Conservation (phyloP, 2,888 invertebrate genomes). For the Pollenia angustigena region DNA sequence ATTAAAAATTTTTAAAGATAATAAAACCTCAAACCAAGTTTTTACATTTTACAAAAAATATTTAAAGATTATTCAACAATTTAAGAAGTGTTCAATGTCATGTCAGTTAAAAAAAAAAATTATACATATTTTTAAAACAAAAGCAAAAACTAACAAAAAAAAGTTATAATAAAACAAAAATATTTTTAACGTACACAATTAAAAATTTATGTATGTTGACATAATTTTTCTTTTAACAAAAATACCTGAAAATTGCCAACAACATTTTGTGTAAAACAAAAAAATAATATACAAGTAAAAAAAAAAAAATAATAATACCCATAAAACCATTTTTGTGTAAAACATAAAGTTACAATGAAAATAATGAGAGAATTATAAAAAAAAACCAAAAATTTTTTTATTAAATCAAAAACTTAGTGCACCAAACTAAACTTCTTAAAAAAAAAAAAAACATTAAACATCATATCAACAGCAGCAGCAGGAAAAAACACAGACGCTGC, state of each 20-base stretch:
- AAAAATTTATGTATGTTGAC: constrained; percentile 78
- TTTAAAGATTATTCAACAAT: neutral
- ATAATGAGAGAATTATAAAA: constrained; percentile 21
- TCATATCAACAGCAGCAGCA: constrained; percentile 40
- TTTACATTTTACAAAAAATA: neutral
- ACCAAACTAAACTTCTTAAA: constrained; percentile 42
- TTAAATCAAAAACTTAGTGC: constrained; percentile 36
- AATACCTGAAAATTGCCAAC: constrained; percentile 23
- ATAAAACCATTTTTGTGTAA: constrained; percentile 34
- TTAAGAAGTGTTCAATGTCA: neutral
- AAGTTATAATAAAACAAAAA: constrained; percentile 26
- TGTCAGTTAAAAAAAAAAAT: constrained; percentile 2
- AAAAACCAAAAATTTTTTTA: constrained; percentile 19
- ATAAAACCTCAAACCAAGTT: neutral
- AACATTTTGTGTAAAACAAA: constrained; percentile 23
- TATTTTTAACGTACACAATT: constrained; percentile 77
- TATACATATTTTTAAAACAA: constrained; percentile 2
- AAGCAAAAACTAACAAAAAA: constrained; percentile 19
- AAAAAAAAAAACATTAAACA: constrained; percentile 39
- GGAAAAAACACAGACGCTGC: constrained; percentile 42
- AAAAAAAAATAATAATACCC: constrained; percentile 11
- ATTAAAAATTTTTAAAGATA: neutral
- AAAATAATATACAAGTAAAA: constrained; percentile 21
- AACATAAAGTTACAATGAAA: constrained; percentile 43
- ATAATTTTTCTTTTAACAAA: constrained; percentile 23